Conservation (phyloP, 2,888 invertebrate genomes). For the Paralinhomoeus sp. region DNA sequence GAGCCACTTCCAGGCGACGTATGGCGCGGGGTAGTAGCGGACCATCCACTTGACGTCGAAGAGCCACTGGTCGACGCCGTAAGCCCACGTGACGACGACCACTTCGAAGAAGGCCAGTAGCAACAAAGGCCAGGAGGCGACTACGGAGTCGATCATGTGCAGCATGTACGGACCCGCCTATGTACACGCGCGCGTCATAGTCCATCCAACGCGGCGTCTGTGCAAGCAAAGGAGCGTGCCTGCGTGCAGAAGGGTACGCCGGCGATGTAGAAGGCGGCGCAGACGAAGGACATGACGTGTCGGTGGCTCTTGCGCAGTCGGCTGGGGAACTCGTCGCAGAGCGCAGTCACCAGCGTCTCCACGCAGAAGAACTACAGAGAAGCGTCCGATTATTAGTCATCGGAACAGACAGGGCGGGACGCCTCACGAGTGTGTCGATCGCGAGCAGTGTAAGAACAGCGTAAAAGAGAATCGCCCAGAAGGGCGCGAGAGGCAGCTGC, state of each 20-base stretch:
- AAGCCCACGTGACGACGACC: constrained; percentile 33
- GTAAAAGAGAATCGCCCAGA: constrained; percentile 60
- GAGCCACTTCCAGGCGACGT: constrained; percentile 45
- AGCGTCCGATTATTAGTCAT: not conserved
- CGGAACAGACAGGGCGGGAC: too few species aligned
- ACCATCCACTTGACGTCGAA: constrained; percentile 36
- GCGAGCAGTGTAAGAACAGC: constrained; percentile 32
- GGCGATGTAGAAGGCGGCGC: constrained; percentile 16
- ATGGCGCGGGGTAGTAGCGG: constrained; percentile 37
- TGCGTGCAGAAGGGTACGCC: constrained; percentile 21
- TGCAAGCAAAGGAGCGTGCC: constrained; percentile 6
- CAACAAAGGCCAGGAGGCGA: constrained; percentile 33
- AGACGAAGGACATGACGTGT: constrained; percentile 16
- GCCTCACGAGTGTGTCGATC: constrained; percentile 16
- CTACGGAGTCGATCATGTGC: constrained; percentile 33
- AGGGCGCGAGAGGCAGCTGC: constrained; percentile 49
- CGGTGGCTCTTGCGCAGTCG: constrained; percentile 20
- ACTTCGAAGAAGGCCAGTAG: constrained; percentile 38
- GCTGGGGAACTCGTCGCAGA: constrained; percentile 33
- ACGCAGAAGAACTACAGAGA: constrained; percentile 31
- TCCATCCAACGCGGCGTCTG: not conserved
- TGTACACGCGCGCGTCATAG: not conserved
- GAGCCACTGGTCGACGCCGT: constrained; percentile 33
- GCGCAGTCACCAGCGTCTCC: constrained; percentile 35
- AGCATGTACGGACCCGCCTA: constrained; percentile 32